Percentiles rank a stretch among this genome's conserved stretches.
phyloP scores from a whole-genome alignment of 1,140 invertebrate species.

The Solen grandis region DNA sequence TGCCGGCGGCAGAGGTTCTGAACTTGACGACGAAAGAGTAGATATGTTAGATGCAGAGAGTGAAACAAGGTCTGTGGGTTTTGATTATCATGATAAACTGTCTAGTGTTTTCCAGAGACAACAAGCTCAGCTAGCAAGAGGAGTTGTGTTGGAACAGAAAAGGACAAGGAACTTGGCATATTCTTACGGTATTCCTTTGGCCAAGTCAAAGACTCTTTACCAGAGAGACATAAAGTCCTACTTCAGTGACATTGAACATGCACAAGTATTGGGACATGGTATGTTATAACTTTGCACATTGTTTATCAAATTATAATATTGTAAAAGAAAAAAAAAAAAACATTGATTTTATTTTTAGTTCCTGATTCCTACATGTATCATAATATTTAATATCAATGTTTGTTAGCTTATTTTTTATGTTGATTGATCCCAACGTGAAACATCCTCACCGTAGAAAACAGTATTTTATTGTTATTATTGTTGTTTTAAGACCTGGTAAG shows the following conservation, averaged over 20 bases:
- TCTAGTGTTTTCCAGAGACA: slow-evolving; percentile 57
- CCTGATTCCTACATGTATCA: neutral
- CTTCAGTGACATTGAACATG: slow-evolving; percentile 56
- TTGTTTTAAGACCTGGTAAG: no score
- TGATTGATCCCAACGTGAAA: neutral
- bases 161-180: slow-evolving; percentile 46
- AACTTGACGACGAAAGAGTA: neutral
- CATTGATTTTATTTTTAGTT: neutral
- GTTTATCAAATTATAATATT: neutral
- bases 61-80: slow-evolving; percentile 2
- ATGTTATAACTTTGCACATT: slow-evolving; percentile 1
- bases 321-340: neutral
- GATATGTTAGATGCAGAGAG: neutral
- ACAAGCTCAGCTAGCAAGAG: slow-evolving; percentile 49
- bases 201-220: slow-evolving; percentile 59
- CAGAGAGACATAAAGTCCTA: slow-evolving; percentile 49
- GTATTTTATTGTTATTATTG: no score
- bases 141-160: slow-evolving; percentile 33
- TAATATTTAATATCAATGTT: neutral
- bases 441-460: no score
- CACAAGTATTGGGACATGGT: slow-evolving; percentile 63
- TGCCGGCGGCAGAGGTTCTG: neutral
- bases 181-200: slow-evolving; percentile 55
- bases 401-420: neutral
- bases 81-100: slow-evolving; percentile 42